Percentiles rank a stretch among this genome's conserved stretches.
These are phyloP conservation scores for Paelopatides confundens DNA, from an alignment of 53 echinoderm and acorn worm species.

Conservation along the genomic window DNA sequence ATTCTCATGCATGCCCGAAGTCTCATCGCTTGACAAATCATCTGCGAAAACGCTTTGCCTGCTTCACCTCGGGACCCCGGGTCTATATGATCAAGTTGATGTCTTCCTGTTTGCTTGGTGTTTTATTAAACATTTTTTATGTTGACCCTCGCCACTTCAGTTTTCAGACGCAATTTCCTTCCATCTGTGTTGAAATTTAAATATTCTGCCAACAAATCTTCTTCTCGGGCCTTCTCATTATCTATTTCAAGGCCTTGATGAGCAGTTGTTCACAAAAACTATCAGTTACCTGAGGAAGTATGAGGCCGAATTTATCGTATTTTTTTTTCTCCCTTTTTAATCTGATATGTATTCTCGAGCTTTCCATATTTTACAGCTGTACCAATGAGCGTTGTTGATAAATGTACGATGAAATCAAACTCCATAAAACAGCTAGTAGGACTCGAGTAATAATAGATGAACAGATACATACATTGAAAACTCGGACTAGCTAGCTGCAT, in stretches of 20 bases:
- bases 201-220: background rate
- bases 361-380: too few species aligned
- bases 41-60: background rate
- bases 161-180: background rate
- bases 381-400: too few species aligned
- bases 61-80: background rate
- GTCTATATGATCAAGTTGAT: constrained; percentile 12
- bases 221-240: background rate
- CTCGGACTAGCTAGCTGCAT: too few species aligned
- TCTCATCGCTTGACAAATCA: constrained; percentile 1
- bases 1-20: constrained; percentile 12
- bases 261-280: background rate
- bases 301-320: too few species aligned
- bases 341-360: too few species aligned
- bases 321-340: too few species aligned
- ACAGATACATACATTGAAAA: too few species aligned
- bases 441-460: too few species aligned
- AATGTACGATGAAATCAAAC: too few species aligned
- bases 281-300: background rate
- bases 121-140: background rate
- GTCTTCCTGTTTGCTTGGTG: constrained; percentile 1
- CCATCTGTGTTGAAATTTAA: constrained; percentile 3
- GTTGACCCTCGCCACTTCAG: background rate
- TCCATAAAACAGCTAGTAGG: too few species aligned
- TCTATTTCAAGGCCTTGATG: background rate